Conservation (phyloP, 37 sponge, comb jelly and placozoan species). For the Cliona cf. orientalis region DNA sequence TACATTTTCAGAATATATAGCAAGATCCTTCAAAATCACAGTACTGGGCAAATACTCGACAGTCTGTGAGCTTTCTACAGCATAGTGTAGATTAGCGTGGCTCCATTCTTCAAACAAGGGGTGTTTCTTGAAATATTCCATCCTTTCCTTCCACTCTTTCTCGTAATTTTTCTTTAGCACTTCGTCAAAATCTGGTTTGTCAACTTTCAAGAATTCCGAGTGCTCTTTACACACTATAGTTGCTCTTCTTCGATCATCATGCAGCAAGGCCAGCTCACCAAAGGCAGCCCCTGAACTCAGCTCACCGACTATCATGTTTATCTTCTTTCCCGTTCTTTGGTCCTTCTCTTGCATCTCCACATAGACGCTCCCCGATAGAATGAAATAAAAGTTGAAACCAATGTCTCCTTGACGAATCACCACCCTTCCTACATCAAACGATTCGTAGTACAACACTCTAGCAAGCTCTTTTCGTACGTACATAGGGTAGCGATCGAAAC, state of each 20-base stretch:
- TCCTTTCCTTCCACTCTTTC: conserved; percentile 50
- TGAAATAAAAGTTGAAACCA: conserved; percentile 82
- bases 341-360: conserved; percentile 72
- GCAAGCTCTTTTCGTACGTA: conserved; percentile 70
- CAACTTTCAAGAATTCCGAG: conserved; percentile 72
- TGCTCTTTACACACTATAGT: conserved; percentile 80
- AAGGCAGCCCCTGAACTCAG: conserved; percentile 75
- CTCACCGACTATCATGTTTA: conserved; percentile 64
- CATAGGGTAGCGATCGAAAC: conserved; percentile 73
- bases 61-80: conserved; percentile 58
- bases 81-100: background rate
- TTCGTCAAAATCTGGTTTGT: conserved; percentile 73
- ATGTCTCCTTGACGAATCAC: conserved; percentile 78
- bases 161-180: conserved; percentile 54
- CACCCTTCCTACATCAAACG: conserved; percentile 71
- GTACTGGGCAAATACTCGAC: conserved; percentile 49
- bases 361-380: conserved; percentile 72
- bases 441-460: conserved; percentile 63
- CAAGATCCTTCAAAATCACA: conserved; percentile 70
- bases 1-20: conserved; percentile 28
- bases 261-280: conserved; percentile 85
- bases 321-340: background rate
- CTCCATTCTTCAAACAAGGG: conserved; percentile 51
- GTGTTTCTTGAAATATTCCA: conserved; percentile 33
- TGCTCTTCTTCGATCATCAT: conserved; percentile 51